Conservation (phyloP, 2,797 vertebrate species). For the Myotis pilosus region DNA sequence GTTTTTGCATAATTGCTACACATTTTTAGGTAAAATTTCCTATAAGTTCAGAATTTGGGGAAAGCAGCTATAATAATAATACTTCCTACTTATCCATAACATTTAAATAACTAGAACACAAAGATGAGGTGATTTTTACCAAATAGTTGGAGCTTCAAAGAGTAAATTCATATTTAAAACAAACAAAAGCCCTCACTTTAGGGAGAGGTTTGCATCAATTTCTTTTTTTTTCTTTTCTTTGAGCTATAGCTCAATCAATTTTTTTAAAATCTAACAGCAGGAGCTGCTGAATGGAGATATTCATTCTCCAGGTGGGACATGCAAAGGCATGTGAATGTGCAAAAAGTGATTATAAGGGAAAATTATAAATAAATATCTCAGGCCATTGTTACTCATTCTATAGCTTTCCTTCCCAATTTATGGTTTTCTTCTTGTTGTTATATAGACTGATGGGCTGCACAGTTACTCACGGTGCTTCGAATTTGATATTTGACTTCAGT, state of each 20-base stretch:
- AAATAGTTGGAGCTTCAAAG: neutral
- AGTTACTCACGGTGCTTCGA: neutral
- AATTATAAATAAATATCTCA: neutral
- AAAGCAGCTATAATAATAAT: neutral
- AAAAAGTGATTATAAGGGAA: neutral
- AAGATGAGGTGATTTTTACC: neutral
- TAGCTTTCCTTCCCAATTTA: neutral
- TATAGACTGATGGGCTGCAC: neutral
- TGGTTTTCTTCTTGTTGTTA: neutral
- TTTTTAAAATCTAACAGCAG: neutral
- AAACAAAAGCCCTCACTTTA: neutral
- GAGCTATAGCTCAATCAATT: neutral
- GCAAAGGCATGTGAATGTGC: neutral
- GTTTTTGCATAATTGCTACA: neutral
- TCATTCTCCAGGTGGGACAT: neutral
- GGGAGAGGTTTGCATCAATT: neutral
- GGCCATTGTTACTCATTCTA: neutral
- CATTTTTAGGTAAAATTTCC: neutral
- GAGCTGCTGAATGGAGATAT: neutral
- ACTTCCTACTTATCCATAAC: neutral
- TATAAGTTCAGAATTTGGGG: neutral
- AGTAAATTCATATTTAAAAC: neutral
- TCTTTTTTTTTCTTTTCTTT: neutral
- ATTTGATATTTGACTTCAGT: neutral
- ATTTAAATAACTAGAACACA: neutral